A percentile compares a stretch with the other conserved stretches of the same genome.
Evolutionary conservation across 35 echinoderm and acorn worm species (phyloP).

Genomic region (Stichopus chloronotus): DNA sequence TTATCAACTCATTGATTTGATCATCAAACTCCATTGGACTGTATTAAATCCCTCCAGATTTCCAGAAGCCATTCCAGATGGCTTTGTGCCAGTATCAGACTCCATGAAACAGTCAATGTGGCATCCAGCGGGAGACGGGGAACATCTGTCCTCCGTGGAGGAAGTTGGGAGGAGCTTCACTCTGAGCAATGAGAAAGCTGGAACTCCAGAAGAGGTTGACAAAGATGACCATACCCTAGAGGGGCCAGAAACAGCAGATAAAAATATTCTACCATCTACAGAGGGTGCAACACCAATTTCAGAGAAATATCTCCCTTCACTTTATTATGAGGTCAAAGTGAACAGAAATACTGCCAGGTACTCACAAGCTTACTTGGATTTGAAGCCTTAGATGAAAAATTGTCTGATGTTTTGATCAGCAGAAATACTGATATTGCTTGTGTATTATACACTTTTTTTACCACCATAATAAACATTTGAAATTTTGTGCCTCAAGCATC

Average conservation of each 20-base stretch:
- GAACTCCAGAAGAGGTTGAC: neutral
- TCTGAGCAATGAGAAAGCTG: neutral
- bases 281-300: constrained; percentile 2
- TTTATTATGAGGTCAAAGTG: constrained; percentile 13
- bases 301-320: neutral
- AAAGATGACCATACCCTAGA: neutral
- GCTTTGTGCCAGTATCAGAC: constrained; percentile 37
- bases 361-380: neutral
- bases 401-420: neutral
- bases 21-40: too few species aligned
- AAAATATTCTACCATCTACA: neutral
- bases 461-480: too few species aligned
- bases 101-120: too few species aligned
- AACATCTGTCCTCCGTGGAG: neutral
- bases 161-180: neutral
- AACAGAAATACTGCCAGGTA: constrained; percentile 1
- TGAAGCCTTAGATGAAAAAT: too few species aligned
- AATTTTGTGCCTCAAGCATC: too few species aligned
- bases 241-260: neutral
- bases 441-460: neutral
- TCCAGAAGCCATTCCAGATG: constrained; percentile 30
- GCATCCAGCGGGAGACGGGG: neutral
- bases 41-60: neutral
- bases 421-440: neutral
- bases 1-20: too few species aligned